phyloP scores from a whole-genome alignment of 92 coral and sea anemone genomes.

The Isaurus tuberculatus region DNA sequence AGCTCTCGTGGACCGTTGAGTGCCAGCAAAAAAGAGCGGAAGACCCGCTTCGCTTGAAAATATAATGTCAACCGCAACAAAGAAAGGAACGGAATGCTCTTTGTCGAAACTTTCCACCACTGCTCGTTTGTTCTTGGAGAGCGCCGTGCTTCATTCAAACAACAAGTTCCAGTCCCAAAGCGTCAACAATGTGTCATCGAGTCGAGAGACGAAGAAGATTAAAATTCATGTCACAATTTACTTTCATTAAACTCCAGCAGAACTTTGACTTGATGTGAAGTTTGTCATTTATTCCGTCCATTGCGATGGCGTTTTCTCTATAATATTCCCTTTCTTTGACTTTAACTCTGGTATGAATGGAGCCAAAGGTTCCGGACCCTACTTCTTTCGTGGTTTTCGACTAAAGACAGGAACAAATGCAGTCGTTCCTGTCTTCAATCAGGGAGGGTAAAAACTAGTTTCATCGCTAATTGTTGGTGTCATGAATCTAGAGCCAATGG shows the following conservation, averaged over 20 bases:
- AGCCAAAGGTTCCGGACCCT: not conserved
- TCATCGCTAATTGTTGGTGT: not conserved
- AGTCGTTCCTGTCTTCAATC: not conserved
- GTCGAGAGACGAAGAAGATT: slow-evolving; percentile 29
- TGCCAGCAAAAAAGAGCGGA: not conserved
- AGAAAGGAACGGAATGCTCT: slow-evolving; percentile 15
- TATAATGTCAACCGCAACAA: not conserved
- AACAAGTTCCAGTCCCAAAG: slow-evolving; percentile 18
- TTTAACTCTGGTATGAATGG: not conserved
- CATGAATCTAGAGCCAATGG: not conserved
- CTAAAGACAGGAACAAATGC: not conserved
- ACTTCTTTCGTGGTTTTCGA: not conserved
- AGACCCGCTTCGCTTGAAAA: not conserved
- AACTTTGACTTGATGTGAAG: too few species aligned
- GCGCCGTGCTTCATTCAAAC: slow-evolving; percentile 20
- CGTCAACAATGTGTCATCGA: slow-evolving; percentile 13
- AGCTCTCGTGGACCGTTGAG: slow-evolving; percentile 23
- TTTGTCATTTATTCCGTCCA: not conserved
- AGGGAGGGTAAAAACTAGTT: not conserved
- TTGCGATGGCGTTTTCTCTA: not conserved
- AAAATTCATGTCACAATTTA: not conserved
- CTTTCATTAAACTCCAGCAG: not conserved
- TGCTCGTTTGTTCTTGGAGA: slow-evolving; percentile 18
- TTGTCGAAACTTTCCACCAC: slow-evolving; percentile 18
- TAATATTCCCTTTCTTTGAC: not conserved